A percentile compares a stretch with the other conserved stretches of the same genome.
These are phyloP conservation scores for Triplophysa rosa DNA, from an alignment of 2,113 vertebrate genomes.

Conservation along the genomic window DNA sequence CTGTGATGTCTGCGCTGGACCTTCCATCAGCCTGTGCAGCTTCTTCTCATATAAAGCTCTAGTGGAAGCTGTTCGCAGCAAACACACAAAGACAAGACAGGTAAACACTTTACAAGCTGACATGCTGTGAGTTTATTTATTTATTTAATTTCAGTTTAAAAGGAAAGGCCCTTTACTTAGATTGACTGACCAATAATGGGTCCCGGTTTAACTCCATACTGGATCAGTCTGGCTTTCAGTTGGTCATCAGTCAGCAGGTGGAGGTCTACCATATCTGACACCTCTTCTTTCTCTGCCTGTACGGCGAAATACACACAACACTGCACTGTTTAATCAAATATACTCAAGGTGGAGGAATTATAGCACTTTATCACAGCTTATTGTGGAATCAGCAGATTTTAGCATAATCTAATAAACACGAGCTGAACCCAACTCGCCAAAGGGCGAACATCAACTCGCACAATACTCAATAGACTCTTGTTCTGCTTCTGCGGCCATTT, in stretches of 20 bases:
- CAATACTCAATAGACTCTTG: conserved; percentile 35
- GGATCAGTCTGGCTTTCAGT: conserved; percentile 69
- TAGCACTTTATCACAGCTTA: conserved; percentile 17
- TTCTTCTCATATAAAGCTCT: conserved; percentile 80
- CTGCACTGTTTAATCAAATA: conserved; percentile 7
- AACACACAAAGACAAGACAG: conserved; percentile 32
- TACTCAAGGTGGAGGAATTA: conserved; percentile 17
- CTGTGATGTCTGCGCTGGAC: conserved; percentile 18
- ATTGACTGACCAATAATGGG: conserved; percentile 77
- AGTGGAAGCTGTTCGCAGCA: conserved; percentile 74
- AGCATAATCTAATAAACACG: conserved; percentile 32
- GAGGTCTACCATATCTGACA: conserved; percentile 60
- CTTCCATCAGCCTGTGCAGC: conserved; percentile 68
- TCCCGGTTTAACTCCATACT: conserved; percentile 76
- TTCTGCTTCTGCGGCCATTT: neutral
- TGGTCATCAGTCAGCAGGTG: conserved; percentile 72
- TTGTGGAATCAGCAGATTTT: conserved; percentile 32
- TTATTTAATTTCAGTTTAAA: neutral
- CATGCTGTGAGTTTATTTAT: neutral
- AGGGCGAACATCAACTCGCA: conserved; percentile 18
- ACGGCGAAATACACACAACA: conserved; percentile 18
- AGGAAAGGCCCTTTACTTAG: neutral
- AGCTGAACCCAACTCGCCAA: conserved; percentile 25
- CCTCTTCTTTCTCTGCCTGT: conserved; percentile 49
- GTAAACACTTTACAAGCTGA: neutral